Evolutionary conservation across 1,140 invertebrate genomes (phyloP).

Genomic region (Lasioglossum albipes): DNA sequence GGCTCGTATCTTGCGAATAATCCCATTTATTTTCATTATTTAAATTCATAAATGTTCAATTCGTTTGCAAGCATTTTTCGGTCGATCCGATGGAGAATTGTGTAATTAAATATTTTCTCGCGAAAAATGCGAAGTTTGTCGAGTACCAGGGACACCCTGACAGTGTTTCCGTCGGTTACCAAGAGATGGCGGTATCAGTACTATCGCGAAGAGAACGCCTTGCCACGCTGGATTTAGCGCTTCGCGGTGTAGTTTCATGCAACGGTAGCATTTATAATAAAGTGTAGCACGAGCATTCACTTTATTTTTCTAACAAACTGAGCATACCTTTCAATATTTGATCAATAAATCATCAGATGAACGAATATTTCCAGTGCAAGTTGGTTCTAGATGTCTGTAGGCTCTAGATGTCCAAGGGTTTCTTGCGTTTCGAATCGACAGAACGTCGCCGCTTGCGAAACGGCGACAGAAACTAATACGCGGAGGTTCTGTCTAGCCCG

Average conservation of each 20-base stretch:
- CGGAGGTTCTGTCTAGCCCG: background rate
- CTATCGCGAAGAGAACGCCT: background rate
- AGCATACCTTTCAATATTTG: background rate
- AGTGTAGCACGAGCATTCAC: too few species aligned
- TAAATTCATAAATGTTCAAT: too few species aligned
- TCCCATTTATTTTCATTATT: too few species aligned
- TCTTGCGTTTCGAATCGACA: background rate
- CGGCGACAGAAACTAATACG: background rate
- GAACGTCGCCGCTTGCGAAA: constrained; percentile 3
- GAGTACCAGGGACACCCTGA: constrained; percentile 54
- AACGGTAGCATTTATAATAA: too few species aligned
- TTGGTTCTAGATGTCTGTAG: constrained; percentile 18
- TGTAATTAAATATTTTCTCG: background rate
- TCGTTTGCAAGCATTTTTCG: too few species aligned
- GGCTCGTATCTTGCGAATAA: too few species aligned
- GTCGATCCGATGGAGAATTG: background rate
- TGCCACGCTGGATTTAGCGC: background rate
- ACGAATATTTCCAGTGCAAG: too few species aligned
- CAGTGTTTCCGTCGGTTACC: constrained; percentile 41
- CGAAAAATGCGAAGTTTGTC: constrained; percentile 22
- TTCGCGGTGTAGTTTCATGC: background rate
- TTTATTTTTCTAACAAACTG: too few species aligned
- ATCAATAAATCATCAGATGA: too few species aligned
- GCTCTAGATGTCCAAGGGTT: background rate
- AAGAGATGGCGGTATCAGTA: constrained; percentile 68